phyloP scores from a whole-genome alignment of 2,113 vertebrate species.

The Lophius piscatorius region DNA sequence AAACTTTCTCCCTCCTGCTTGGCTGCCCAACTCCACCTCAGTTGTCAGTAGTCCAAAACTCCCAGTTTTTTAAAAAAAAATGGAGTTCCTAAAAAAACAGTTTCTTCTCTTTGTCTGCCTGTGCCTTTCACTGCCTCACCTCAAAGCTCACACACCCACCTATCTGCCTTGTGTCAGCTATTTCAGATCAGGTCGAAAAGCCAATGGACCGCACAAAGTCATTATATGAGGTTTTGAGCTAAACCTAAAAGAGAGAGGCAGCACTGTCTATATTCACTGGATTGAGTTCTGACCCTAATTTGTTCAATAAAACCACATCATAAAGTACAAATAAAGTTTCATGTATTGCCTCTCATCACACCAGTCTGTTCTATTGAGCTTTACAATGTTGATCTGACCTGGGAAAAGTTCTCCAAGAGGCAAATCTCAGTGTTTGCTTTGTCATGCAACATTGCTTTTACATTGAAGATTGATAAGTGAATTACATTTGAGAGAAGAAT shows the following conservation, averaged over 20 bases:
- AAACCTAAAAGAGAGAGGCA: constrained; percentile 40
- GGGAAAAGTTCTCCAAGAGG: constrained; percentile 14
- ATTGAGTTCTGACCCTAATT: constrained; percentile 39
- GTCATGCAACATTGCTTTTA: constrained; percentile 41
- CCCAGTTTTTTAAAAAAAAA: constrained; percentile 72
- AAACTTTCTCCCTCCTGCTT: constrained; percentile 68
- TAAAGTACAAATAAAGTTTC: constrained; percentile 40
- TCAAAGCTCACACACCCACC: constrained; percentile 70
- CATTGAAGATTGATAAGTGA: constrained; percentile 58
- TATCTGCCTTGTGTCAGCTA: constrained; percentile 71
- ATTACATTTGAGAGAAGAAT: constrained; percentile 36
- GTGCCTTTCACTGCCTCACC: constrained; percentile 49
- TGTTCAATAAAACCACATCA: constrained; percentile 40
- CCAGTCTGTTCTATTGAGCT: constrained; percentile 28
- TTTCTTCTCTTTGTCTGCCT: constrained; percentile 53
- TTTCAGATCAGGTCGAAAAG: constrained; percentile 71
- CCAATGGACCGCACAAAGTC: constrained; percentile 59
- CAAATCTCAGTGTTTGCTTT: constrained; percentile 23
- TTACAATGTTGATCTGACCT: constrained; percentile 52
- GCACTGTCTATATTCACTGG: constrained; percentile 37
- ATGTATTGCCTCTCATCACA: constrained; percentile 25
- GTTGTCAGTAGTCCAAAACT: constrained; percentile 67
- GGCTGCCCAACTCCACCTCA: constrained; percentile 64
- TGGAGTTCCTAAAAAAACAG: constrained; percentile 58
- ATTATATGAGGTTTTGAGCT: constrained; percentile 55